These are phyloP conservation scores for Antheraea mylitta DNA, from an alignment of 1,140 invertebrate species.

Conservation along the genomic window DNA sequence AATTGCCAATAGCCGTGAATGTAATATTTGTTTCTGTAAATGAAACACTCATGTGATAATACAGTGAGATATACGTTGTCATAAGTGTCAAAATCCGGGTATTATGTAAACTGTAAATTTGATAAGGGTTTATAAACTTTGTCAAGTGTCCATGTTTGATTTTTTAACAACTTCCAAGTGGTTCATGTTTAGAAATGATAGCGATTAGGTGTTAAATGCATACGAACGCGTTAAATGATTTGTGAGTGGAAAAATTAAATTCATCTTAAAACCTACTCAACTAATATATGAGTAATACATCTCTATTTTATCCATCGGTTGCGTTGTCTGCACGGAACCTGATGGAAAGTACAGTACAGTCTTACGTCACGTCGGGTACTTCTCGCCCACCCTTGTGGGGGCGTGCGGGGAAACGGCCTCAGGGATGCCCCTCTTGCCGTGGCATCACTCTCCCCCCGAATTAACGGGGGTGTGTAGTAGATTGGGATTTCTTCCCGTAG, in stretches of 20 bases:
- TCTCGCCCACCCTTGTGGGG: no score
- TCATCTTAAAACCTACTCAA: neutral
- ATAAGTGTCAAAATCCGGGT: neutral
- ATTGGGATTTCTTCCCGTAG: no score
- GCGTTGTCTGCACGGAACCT: no score
- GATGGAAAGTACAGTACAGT: no score
- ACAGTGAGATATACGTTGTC: neutral
- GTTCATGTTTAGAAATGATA: neutral
- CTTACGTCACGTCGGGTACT: no score
- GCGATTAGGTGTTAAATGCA: neutral
- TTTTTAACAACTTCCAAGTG: constrained; percentile 1
- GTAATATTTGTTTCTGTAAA: neutral
- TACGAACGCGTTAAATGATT: neutral
- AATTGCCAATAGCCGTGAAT: neutral
- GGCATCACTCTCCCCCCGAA: no score
- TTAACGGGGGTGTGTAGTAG: no score
- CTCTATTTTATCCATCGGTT: neutral
- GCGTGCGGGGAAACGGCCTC: no score
- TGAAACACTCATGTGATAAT: neutral
- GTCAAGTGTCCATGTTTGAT: neutral
- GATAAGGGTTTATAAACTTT: neutral
- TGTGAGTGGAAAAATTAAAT: neutral
- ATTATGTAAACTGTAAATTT: neutral
- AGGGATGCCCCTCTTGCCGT: no score
- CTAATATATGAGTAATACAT: neutral